phyloP scores from a whole-genome alignment of 2,888 invertebrate genomes.

The Aproaerema taeniolella region DNA sequence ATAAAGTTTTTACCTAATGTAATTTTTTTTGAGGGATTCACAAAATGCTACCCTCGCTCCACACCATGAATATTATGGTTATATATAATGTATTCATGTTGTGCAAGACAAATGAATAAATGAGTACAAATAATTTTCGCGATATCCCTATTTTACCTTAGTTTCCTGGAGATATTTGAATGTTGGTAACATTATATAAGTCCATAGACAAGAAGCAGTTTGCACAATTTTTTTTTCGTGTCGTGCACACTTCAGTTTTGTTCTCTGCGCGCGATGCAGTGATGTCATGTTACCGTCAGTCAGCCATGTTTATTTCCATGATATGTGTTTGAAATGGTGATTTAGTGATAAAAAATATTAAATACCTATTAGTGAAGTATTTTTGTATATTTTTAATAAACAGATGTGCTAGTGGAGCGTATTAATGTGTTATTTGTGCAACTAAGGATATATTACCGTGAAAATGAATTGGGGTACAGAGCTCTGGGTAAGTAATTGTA shows the following conservation, averaged over 20 bases:
- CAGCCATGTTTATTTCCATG: slow-evolving; percentile 72
- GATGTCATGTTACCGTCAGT: slow-evolving; percentile 50
- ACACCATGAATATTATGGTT: no score
- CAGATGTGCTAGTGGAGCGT: slow-evolving; percentile 53
- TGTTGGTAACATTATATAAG: slow-evolving; percentile 25
- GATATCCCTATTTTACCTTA: no score
- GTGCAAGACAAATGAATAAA: no score
- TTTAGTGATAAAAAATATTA: slow-evolving; percentile 54
- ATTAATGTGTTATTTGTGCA: slow-evolving; percentile 69
- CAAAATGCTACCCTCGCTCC: no score
- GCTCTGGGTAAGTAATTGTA: slow-evolving; percentile 78
- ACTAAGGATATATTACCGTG: slow-evolving; percentile 54
- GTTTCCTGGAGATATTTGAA: neutral
- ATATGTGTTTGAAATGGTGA: slow-evolving; percentile 67
- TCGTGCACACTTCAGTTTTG: slow-evolving; percentile 18
- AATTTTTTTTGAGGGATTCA: no score
- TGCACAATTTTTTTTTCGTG: neutral
- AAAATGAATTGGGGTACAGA: slow-evolving; percentile 83
- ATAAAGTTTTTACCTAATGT: slow-evolving; percentile 9
- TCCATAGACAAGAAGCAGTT: slow-evolving; percentile 30
- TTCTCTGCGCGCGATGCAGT: slow-evolving; percentile 20
- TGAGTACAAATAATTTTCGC: no score
- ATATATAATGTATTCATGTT: no score
- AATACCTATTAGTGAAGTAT: slow-evolving; percentile 51
- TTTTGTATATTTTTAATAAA: slow-evolving; percentile 38